Percentiles rank a stretch among this genome's conserved stretches.
These are phyloP conservation scores for Danaus melanippus DNA, from an alignment of 1,140 invertebrate species.

Conservation along the genomic window DNA sequence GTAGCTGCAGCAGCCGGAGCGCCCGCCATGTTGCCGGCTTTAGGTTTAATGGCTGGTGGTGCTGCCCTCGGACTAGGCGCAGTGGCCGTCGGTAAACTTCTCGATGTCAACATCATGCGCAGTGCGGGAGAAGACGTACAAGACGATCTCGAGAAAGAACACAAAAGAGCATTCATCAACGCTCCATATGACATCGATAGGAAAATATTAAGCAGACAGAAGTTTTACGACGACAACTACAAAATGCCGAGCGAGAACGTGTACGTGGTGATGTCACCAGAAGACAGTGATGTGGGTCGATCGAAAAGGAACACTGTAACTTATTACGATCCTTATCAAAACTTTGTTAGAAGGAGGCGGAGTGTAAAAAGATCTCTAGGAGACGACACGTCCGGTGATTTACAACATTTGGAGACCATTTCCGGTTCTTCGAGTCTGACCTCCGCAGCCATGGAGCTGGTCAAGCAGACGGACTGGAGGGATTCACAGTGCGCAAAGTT, in stretches of 20 bases:
- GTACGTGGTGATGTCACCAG: constrained; percentile 64
- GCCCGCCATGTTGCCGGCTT: constrained; percentile 79
- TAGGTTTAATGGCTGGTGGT: constrained; percentile 83
- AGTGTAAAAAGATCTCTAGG: constrained; percentile 49
- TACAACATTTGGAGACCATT: constrained; percentile 73
- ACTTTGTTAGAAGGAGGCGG: constrained; percentile 39
- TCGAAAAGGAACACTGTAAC: constrained; percentile 45
- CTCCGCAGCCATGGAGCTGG: constrained; percentile 49
- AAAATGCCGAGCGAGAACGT: constrained; percentile 70
- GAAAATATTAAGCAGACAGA: constrained; percentile 58
- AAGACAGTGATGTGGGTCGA: constrained; percentile 33
- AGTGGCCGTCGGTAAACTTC: constrained; percentile 80
- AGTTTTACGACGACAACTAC: constrained; percentile 65
- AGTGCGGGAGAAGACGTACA: constrained; percentile 59
- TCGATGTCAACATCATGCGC: constrained; percentile 78
- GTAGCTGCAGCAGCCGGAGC: constrained; percentile 70
- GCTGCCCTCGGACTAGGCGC: constrained; percentile 84
- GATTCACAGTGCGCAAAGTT: constrained; percentile 82
- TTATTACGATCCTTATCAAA: constrained; percentile 36
- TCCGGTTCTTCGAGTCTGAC: constrained; percentile 46
- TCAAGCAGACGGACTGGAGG: constrained; percentile 75
- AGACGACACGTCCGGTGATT: constrained; percentile 63
- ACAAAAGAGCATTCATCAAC: constrained; percentile 70
- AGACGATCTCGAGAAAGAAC: constrained; percentile 71
- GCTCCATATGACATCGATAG: constrained; percentile 60